These are phyloP conservation scores for Cercopithecus mitis DNA, from an alignment of 2,797 vertebrate species.

Conservation along the genomic window DNA sequence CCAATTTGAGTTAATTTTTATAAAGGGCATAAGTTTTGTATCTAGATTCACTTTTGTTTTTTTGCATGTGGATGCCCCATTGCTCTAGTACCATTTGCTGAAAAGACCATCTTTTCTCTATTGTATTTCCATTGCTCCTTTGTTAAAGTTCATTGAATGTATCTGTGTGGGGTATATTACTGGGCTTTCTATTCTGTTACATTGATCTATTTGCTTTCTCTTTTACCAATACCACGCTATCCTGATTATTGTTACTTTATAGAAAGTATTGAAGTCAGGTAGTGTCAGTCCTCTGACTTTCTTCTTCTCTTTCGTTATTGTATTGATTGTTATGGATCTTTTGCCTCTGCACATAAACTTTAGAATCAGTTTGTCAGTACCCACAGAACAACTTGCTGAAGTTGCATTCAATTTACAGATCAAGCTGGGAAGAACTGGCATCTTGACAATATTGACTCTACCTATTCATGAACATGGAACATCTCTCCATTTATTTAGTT, in stretches of 20 bases:
- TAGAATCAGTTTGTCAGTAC: background rate
- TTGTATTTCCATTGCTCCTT: background rate
- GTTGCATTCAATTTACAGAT: background rate
- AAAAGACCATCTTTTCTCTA: background rate
- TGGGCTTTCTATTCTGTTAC: background rate
- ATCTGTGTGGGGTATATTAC: background rate
- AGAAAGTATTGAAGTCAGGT: background rate
- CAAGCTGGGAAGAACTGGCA: background rate
- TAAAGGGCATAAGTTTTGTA: background rate
- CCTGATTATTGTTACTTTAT: background rate
- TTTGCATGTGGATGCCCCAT: background rate
- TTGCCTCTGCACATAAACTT: background rate
- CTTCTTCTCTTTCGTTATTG: background rate
- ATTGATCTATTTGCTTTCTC: background rate
- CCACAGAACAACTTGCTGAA: background rate
- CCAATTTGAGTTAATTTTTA: background rate
- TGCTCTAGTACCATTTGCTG: background rate
- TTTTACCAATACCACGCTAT: background rate
- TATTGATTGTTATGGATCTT: background rate
- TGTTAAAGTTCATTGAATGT: background rate
- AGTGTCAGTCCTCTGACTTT: background rate
- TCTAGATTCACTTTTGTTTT: background rate
- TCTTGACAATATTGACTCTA: background rate
- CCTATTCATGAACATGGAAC: background rate
- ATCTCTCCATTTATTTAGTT: background rate